phyloP scores from a whole-genome alignment of 2,797 vertebrate genomes.

The Alfaro cultratus region DNA sequence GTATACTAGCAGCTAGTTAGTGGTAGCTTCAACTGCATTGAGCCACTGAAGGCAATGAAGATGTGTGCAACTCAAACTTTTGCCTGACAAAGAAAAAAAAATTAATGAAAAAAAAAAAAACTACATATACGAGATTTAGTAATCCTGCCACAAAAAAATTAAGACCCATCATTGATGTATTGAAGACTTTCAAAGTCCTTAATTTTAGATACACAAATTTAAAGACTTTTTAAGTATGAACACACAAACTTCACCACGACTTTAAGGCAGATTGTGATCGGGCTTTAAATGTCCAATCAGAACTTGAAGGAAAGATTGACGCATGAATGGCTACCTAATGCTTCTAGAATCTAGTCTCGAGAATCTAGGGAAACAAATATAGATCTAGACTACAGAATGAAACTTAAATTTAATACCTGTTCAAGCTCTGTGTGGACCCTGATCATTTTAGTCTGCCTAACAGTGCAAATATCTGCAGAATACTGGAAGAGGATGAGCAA shows the following conservation, averaged over 20 bases:
- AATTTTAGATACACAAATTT: too few species aligned
- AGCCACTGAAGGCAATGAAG: too few species aligned
- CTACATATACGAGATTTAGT: too few species aligned
- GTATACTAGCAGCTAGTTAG: too few species aligned
- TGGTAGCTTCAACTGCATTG: too few species aligned
- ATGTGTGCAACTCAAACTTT: too few species aligned
- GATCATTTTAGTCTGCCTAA: conserved; percentile 7
- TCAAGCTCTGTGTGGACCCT: not conserved
- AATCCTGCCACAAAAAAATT: too few species aligned
- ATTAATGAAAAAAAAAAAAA: too few species aligned
- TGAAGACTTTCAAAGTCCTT: too few species aligned
- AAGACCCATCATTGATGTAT: too few species aligned
- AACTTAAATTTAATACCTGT: not conserved
- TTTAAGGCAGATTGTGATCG: not conserved
- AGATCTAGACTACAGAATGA: not conserved
- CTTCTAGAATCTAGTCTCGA: not conserved
- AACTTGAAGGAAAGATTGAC: not conserved
- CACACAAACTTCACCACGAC: not conserved
- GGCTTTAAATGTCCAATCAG: not conserved
- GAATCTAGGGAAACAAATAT: not conserved
- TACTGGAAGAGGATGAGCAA: not conserved
- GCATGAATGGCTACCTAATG: not conserved
- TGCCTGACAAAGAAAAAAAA: too few species aligned
- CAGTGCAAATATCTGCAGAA: conserved; percentile 10
- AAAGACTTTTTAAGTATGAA: not conserved